phyloP scores from a whole-genome alignment of 1,140 invertebrate genomes.

The Nomia melanderi region DNA sequence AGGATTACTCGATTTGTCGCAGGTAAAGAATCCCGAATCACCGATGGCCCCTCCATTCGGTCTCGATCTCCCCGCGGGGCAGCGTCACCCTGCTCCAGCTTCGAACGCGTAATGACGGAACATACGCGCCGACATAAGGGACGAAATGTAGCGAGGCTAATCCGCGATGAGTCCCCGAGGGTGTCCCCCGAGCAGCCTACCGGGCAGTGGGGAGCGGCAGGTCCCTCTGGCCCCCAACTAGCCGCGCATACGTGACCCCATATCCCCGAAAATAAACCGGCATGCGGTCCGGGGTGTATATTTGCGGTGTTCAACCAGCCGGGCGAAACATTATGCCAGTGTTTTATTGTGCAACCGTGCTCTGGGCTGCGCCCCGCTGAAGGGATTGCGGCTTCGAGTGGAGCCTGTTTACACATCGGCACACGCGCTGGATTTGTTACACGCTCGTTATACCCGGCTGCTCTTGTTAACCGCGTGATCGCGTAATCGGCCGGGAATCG shows the following conservation, averaged over 20 bases:
- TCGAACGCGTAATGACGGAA: constrained; percentile 55
- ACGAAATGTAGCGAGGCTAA: constrained; percentile 79
- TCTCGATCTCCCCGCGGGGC: constrained; percentile 1
- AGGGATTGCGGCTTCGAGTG: constrained; percentile 60
- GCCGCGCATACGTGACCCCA: constrained; percentile 8
- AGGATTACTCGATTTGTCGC: constrained; percentile 46
- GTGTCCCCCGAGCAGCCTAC: constrained; percentile 35
- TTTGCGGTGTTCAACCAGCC: constrained; percentile 72
- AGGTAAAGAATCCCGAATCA: constrained; percentile 34
- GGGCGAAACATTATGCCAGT: constrained; percentile 74
- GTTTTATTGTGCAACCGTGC: constrained; percentile 78
- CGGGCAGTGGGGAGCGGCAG: background rate
- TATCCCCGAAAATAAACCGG: constrained; percentile 53
- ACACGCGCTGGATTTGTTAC: constrained; percentile 59
- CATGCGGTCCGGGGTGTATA: constrained; percentile 63
- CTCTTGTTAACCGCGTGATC: background rate
- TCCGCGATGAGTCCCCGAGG: constrained; percentile 63
- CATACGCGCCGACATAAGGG: constrained; percentile 79
- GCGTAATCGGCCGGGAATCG: background rate
- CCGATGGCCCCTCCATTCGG: background rate
- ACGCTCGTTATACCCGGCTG: constrained; percentile 48
- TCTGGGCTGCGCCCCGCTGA: constrained; percentile 63
- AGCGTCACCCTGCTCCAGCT: constrained; percentile 17
- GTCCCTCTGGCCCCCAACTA: constrained; percentile 12
- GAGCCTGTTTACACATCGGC: constrained; percentile 60